Conservation (phyloP, 2,888 invertebrate genomes). For the Epiperipatus broadwayi region DNA sequence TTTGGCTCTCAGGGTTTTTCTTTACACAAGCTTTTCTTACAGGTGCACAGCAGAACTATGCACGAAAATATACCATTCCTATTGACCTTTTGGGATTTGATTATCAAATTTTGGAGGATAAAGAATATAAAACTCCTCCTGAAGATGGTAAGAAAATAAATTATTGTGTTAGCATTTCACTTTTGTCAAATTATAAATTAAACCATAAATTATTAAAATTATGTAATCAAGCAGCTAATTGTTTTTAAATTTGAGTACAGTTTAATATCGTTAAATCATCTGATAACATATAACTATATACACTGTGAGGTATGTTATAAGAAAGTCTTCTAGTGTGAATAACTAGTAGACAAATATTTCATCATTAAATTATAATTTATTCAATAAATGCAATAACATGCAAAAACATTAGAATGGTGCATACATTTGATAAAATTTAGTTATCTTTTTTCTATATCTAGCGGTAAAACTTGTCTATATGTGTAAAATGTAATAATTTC, state of each 20-base stretch:
- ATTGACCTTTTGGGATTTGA: slow-evolving; percentile 30
- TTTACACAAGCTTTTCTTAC: slow-evolving; percentile 34
- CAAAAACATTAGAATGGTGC: too few relatives aligned
- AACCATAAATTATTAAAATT: neutral
- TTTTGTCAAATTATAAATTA: neutral
- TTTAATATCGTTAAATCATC: too few relatives aligned
- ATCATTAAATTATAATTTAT: too few relatives aligned
- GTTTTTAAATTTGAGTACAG: neutral
- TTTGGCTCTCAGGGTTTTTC: slow-evolving; percentile 33
- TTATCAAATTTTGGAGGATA: slow-evolving; percentile 39
- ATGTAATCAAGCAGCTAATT: neutral
- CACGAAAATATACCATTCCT: slow-evolving; percentile 31
- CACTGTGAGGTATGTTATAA: too few relatives aligned
- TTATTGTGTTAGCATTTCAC: neutral
- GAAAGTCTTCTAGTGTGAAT: too few relatives aligned
- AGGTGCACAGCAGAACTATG: slow-evolving; percentile 32
- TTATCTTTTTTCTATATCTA: too few relatives aligned
- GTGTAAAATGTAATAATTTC: too few relatives aligned
- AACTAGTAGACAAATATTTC: too few relatives aligned
- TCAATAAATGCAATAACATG: too few relatives aligned
- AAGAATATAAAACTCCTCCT: slow-evolving; percentile 28
- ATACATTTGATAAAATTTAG: too few relatives aligned
- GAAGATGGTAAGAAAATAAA: slow-evolving; percentile 26
- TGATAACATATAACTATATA: too few relatives aligned
- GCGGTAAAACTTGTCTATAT: too few relatives aligned